Conservation (phyloP, 1,140 invertebrate genomes). For the Drosophila kanapiae region DNA sequence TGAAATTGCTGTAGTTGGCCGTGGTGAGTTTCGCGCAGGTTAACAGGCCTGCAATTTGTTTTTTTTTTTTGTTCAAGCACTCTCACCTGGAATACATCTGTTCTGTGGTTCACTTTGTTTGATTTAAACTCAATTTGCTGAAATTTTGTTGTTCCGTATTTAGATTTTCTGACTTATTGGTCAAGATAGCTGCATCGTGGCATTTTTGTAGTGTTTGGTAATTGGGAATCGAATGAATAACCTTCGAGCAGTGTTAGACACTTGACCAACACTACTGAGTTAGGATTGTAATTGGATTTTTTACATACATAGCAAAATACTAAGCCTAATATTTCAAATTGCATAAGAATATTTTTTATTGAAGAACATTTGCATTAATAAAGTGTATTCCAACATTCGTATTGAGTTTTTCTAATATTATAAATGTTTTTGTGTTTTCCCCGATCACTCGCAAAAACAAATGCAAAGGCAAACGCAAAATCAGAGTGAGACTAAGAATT, state of each 20-base stretch:
- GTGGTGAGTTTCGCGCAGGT: constrained; percentile 68
- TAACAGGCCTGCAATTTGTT: constrained; percentile 63
- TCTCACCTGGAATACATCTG: constrained; percentile 13
- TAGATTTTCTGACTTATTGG: constrained; percentile 11
- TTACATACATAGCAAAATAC: neutral
- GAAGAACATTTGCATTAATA: neutral
- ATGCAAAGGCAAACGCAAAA: constrained; percentile 39
- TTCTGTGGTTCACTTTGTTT: constrained; percentile 17
- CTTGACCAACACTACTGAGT: constrained; percentile 5
- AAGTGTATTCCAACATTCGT: neutral
- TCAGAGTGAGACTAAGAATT: constrained; percentile 32
- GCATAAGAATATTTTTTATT: too few relatives aligned
- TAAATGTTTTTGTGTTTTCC: constrained; percentile 18
- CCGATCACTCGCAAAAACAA: constrained; percentile 28
- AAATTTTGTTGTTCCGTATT: neutral
- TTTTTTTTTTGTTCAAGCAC: constrained; percentile 18
- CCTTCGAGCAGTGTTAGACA: neutral
- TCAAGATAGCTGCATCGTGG: neutral
- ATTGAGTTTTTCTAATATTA: neutral
- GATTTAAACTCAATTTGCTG: constrained; percentile 4
- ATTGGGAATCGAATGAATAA: neutral
- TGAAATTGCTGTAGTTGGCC: constrained; percentile 37
- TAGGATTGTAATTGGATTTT: neutral
- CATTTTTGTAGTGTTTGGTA: constrained; percentile 1
- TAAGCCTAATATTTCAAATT: neutral